A percentile compares a stretch with the other conserved stretches of the same genome.
phyloP scores from a whole-genome alignment of 2,113 vertebrate species.

The Nestor notabilis region DNA sequence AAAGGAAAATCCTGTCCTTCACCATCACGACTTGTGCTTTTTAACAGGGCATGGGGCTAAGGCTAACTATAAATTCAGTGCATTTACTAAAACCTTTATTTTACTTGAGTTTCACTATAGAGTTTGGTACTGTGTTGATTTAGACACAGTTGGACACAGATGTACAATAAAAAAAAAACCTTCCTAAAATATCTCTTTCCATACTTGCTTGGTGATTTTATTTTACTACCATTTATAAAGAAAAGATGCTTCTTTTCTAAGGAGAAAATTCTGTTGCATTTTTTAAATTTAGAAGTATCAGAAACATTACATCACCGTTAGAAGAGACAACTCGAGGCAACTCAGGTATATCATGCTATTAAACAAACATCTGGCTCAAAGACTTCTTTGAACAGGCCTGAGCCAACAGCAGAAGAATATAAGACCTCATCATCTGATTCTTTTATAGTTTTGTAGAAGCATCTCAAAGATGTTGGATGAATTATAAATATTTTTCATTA shows the following conservation, averaged over 20 bases:
- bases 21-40: not conserved
- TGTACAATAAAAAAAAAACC: not conserved
- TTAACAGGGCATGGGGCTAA: rapidly evolving
- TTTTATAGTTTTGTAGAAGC: not conserved
- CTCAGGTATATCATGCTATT: not conserved
- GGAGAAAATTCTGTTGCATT: not conserved
- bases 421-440: not conserved
- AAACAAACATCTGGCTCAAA: not conserved
- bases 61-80: not conserved
- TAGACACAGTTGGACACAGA: not conserved
- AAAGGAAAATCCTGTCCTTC: not conserved
- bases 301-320: not conserved
- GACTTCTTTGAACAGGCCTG: not conserved
- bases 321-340: not conserved
- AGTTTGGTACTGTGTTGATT: not conserved
- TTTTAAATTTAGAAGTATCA: not conserved
- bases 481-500: not conserved
- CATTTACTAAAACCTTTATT: not conserved
- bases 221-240: not conserved
- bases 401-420: not conserved
- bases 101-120: not conserved
- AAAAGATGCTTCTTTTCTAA: not conserved
- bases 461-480: not conserved
- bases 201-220: not conserved
- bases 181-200: not conserved